phyloP scores from a whole-genome alignment of 2,797 vertebrate genomes.

The Rhynchonycteris naso region DNA sequence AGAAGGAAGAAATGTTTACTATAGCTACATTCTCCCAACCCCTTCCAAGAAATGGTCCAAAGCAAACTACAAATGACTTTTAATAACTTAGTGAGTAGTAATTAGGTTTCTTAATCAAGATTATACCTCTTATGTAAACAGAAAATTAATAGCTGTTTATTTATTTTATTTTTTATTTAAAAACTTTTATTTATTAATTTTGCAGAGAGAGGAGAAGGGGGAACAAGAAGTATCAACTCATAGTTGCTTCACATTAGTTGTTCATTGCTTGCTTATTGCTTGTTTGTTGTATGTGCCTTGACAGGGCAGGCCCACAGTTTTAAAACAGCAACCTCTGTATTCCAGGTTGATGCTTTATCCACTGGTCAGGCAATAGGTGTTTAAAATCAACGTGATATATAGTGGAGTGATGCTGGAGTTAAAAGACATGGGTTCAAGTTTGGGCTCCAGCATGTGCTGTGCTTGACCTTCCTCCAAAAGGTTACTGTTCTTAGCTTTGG shows the following conservation, averaged over 20 bases:
- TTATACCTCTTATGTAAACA: neutral
- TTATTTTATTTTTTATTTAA: no score
- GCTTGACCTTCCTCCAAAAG: neutral
- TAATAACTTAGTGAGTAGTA: neutral
- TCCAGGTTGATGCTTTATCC: no score
- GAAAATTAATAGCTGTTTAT: neutral
- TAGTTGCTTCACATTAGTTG: no score
- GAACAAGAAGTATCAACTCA: no score
- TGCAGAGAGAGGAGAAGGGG: no score
- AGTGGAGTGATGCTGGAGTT: neutral
- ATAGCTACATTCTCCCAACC: neutral
- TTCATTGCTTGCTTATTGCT: no score
- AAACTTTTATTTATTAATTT: no score
- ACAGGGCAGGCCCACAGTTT: no score
- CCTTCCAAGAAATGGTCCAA: neutral
- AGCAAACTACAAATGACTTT: neutral
- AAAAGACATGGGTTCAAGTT: neutral
- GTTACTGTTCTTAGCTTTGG: neutral
- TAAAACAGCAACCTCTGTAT: no score
- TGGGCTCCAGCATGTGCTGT: accelerated
- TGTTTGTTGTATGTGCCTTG: no score
- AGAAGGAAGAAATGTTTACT: neutral
- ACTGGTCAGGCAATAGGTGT: neutral
- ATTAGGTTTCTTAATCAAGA: slow-evolving; percentile 14
- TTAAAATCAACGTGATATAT: neutral